Percentiles rank a stretch among this genome's conserved stretches.
Evolutionary conservation across 2,797 vertebrate species (phyloP).

Genomic region (Scyliorhinus canicula): DNA sequence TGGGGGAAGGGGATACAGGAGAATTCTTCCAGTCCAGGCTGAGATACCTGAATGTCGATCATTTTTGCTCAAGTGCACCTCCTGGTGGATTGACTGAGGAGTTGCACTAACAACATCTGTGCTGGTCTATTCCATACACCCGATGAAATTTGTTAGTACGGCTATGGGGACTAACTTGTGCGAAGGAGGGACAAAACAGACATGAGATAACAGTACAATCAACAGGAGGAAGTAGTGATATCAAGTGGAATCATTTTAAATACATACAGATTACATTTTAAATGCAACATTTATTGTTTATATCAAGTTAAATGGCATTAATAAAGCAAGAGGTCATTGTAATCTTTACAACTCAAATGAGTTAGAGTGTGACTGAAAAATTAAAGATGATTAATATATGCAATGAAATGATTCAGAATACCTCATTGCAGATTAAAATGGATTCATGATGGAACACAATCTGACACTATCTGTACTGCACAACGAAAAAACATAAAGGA

Average conservation of each 20-base stretch:
- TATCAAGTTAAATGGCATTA: not conserved
- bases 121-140: not conserved
- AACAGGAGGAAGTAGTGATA: not conserved
- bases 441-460: slow-evolving; percentile 44
- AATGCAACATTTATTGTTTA: not conserved
- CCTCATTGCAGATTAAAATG: slow-evolving; percentile 35
- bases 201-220: slow-evolving; percentile 1
- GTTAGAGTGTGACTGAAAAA: not conserved
- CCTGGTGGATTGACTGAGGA: slow-evolving; percentile 13
- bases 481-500: slow-evolving; percentile 54
- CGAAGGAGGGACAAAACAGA: slow-evolving; percentile 7
- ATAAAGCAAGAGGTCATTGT: not conserved
- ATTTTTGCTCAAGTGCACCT: slow-evolving; percentile 30
- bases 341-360: not conserved
- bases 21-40: not conserved
- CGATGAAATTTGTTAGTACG: not conserved
- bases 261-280: slow-evolving; percentile 12
- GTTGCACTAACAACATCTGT: slow-evolving; percentile 16
- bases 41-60: not conserved
- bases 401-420: slow-evolving; percentile 25
- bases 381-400: not conserved
- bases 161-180: not conserved
- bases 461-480: slow-evolving; percentile 46
- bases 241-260: slow-evolving; percentile 21
- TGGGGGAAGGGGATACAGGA: not conserved